A percentile compares a stretch with the other conserved stretches of the same genome.
Conservation (phyloP, 2,888 invertebrate genomes). For the Dromius quadrimaculatus region DNA sequence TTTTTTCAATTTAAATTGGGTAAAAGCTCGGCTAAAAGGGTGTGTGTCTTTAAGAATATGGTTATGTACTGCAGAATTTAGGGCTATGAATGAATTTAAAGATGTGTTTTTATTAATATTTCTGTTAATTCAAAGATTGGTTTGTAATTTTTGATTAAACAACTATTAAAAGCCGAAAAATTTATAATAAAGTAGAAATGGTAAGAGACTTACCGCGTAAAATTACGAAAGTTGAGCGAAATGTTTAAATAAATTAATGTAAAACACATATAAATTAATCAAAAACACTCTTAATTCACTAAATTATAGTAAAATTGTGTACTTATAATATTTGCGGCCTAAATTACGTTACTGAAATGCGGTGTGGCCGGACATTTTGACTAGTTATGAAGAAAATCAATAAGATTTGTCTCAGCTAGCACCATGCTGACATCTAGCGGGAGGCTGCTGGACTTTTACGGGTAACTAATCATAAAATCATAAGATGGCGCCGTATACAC, state of each 20-base stretch:
- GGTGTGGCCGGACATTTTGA: constrained; percentile 50
- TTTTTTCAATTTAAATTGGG: constrained; percentile 14
- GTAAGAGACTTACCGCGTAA: constrained; percentile 43
- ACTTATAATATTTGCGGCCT: constrained; percentile 48
- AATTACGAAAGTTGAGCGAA: constrained; percentile 48
- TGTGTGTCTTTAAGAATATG: constrained; percentile 43
- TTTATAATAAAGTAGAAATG: constrained; percentile 27
- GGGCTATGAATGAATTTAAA: neutral
- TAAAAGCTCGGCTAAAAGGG: constrained; percentile 26
- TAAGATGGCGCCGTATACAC: too few species aligned
- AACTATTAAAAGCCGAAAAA: too few species aligned
- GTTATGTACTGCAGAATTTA: constrained; percentile 26
- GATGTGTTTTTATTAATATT: constrained; percentile 11
- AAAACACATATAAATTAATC: constrained; percentile 44
- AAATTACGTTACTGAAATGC: constrained; percentile 44
- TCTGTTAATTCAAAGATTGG: constrained; percentile 19
- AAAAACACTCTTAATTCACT: constrained; percentile 43
- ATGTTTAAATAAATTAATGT: constrained; percentile 32
- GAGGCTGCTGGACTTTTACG: constrained; percentile 6
- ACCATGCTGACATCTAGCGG: constrained; percentile 36
- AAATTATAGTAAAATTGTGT: constrained; percentile 48
- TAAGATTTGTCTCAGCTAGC: constrained; percentile 44
- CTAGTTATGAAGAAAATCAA: constrained; percentile 50
- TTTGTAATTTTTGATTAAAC: too few species aligned
- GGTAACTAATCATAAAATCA: too few species aligned